Evolutionary conservation across 35 echinoderm and acorn worm genomes (phyloP).

Genomic region (Eucidaris tribuloides): DNA sequence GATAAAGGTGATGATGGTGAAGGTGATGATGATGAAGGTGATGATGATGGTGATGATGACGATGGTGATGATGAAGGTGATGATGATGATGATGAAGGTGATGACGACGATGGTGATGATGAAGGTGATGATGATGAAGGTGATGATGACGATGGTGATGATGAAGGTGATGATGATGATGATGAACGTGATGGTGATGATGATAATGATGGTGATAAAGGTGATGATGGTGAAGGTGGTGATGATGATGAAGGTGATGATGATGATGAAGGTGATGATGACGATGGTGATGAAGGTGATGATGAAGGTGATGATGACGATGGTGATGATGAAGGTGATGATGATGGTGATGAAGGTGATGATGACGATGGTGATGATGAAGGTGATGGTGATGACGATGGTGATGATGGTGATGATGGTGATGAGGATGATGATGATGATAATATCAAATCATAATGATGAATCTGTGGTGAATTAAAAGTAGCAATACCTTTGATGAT

Average conservation of each 20-base stretch:
- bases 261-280: conserved; percentile 39
- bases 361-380: no score
- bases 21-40: conserved; percentile 7
- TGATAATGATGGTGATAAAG: conserved; percentile 16
- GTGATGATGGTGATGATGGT: not conserved
- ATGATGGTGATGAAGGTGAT: not conserved
- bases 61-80: not conserved
- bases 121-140: conserved; percentile 14
- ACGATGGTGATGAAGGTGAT: conserved; percentile 12
- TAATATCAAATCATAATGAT: not conserved
- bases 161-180: not conserved
- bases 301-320: conserved; percentile 22
- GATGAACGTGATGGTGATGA: conserved; percentile 5
- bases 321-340: conserved; percentile 2
- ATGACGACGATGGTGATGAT: conserved; percentile 10
- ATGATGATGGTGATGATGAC: conserved; percentile 19
- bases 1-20: conserved; percentile 3
- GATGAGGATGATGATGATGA: not conserved
- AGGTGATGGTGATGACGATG: conserved; percentile 19
- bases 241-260: conserved; percentile 30
- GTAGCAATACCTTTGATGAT: not conserved
- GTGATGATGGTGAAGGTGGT: not conserved
- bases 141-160: conserved; percentile 7
- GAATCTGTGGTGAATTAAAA: not conserved
- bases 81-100: not conserved